These are phyloP conservation scores for Drosophila funebris DNA, from an alignment of 1,140 invertebrate species.

Conservation along the genomic window DNA sequence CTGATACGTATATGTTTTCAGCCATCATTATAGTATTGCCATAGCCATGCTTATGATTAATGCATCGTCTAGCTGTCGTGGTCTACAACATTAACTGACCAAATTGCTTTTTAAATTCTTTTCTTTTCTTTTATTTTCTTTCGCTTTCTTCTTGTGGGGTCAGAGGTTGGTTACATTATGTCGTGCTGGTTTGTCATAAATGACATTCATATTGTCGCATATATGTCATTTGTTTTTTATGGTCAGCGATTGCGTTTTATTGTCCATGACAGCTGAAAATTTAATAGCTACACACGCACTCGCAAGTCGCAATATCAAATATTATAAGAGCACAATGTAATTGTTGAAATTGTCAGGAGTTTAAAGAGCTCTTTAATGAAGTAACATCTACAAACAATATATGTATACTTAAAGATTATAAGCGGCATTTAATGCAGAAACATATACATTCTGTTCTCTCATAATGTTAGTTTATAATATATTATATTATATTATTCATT, in stretches of 20 bases:
- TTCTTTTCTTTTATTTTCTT: neutral
- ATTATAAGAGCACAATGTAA: neutral
- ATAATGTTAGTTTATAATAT: too few relatives aligned
- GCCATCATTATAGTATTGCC: conserved; percentile 6
- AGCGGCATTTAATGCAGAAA: too few relatives aligned
- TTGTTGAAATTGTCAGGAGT: neutral
- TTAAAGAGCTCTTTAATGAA: neutral
- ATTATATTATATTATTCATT: too few relatives aligned
- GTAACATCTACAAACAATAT: too few relatives aligned
- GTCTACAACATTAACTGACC: conserved; percentile 7
- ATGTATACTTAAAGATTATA: too few relatives aligned
- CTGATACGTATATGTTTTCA: neutral
- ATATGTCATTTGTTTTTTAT: conserved; percentile 59
- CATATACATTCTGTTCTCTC: too few relatives aligned
- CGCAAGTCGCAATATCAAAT: neutral
- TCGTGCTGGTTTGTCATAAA: conserved; percentile 39
- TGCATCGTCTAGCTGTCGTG: conserved; percentile 20
- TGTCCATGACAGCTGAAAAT: conserved; percentile 43
- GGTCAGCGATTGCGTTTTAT: conserved; percentile 57
- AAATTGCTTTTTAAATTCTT: too few relatives aligned
- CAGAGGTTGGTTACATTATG: conserved; percentile 5
- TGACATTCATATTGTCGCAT: conserved; percentile 64
- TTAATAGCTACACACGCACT: conserved; percentile 27
- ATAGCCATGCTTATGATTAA: conserved; percentile 30
- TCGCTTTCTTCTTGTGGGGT: neutral